These are phyloP conservation scores for Esox lucius DNA, from an alignment of 2,797 vertebrate species.

Conservation along the genomic window DNA sequence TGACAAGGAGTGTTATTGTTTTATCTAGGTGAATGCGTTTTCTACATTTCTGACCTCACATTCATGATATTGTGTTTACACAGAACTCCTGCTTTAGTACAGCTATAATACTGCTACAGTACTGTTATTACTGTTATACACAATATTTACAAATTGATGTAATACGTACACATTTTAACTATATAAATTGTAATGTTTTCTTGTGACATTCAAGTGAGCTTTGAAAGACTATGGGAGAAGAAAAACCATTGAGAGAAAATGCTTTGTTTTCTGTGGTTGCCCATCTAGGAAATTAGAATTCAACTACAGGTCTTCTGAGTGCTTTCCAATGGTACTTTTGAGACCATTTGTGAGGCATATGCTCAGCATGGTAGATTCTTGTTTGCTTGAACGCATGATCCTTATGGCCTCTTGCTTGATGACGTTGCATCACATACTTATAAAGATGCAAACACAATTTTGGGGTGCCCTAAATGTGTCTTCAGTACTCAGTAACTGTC, in stretches of 20 bases:
- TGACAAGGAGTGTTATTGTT: background rate
- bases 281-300: background rate
- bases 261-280: background rate
- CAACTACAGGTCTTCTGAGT: background rate
- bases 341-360: background rate
- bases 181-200: constrained; percentile 52
- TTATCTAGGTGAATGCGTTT: background rate
- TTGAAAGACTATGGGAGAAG: background rate
- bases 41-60: too few species aligned
- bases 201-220: constrained; percentile 36
- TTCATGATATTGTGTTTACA: background rate
- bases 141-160: constrained; percentile 16
- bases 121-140: constrained; percentile 23
- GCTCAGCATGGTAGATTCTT: background rate
- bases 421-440: background rate
- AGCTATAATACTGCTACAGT: background rate
- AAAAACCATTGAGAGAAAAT: background rate
- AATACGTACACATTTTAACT: constrained; percentile 13
- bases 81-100: background rate
- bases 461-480: background rate
- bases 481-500: background rate
- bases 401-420: background rate
- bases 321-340: background rate
- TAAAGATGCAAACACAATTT: background rate
- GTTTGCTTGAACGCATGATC: background rate